A percentile compares a stretch with the other conserved stretches of the same genome.
Conservation (phyloP, 2,113 vertebrate species). For the Porphyrio hochstetteri region DNA sequence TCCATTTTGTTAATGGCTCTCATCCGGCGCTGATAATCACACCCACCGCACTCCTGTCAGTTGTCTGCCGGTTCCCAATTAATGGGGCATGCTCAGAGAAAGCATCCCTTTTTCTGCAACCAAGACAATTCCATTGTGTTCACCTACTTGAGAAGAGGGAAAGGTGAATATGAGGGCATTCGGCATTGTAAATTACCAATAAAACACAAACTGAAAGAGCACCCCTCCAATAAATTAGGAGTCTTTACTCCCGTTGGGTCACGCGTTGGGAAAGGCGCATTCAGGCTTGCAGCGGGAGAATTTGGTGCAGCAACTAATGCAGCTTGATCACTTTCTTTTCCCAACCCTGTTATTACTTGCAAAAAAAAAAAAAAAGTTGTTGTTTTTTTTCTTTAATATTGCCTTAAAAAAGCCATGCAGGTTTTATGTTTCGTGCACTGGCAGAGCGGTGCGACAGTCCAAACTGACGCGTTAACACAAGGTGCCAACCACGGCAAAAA, state of each 20-base stretch:
- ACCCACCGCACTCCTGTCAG: constrained; percentile 67
- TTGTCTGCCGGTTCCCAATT: constrained; percentile 64
- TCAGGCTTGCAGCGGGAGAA: background rate
- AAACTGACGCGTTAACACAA: background rate
- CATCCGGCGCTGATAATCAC: constrained; percentile 65
- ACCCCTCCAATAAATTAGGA: constrained; percentile 65
- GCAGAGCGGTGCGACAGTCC: background rate
- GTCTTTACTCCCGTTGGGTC: constrained; percentile 16
- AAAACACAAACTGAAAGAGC: constrained; percentile 66
- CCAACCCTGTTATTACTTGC: background rate
- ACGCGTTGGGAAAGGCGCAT: background rate
- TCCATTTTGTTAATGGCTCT: constrained; percentile 82
- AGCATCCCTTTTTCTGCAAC: constrained; percentile 64
- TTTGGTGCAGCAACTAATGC: background rate
- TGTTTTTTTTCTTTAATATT: background rate
- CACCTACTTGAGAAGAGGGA: constrained; percentile 75
- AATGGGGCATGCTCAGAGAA: constrained; percentile 61
- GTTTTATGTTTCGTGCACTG: background rate
- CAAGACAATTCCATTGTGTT: constrained; percentile 76
- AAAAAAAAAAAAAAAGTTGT: background rate
- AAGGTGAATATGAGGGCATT: constrained; percentile 78
- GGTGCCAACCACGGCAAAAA: background rate
- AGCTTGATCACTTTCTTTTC: background rate
- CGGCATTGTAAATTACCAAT: constrained; percentile 71
- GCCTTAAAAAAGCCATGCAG: background rate